Base-by-base conservation (phyloP, 1,140 invertebrate species). In the Aphelenchoides besseyi region DNA sequence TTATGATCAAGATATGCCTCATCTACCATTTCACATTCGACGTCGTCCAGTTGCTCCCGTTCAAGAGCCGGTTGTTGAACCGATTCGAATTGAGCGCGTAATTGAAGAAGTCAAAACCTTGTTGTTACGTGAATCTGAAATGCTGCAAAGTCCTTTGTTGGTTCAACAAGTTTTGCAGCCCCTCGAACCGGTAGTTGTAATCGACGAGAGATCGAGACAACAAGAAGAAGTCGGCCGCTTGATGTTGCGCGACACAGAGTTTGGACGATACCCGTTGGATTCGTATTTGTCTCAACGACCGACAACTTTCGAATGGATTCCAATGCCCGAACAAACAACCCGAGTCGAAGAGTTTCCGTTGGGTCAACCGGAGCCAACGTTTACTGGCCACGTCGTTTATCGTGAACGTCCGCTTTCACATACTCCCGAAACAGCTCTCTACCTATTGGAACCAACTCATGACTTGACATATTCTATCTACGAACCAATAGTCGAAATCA, bases 381-480 rank as follows among this genome's bases (percentile, higher is more conserved):
- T 23, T 23, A 48, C 23, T 23, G 41, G 41, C 41, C 41, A 48
- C 41, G 41, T 48, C 41, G 41, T 48, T 23, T 48, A 48, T 23
- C 41, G 41, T 23, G 12, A 12, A 12, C 41, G 41, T 23, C 41
- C 41, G 12, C 41, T 16, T 16, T 48, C 41, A 23, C 23, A 48
- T 23, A 61, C 59, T 1, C 59, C 59, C n/a, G 59, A 18, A n/a
- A 18, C n/a, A 18, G n/a, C 30, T 16, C 30, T 61, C n/a, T 16
- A 61, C 59, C n/a, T 61, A n/a, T 26, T 61, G n/a, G 59, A 61
- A 2, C 59, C 59, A 2, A 16, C n/a, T n/a, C n/a, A 18, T 36
- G 59, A 61, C n/a, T 26, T 61, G n/a, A n/a, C n/a, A 36, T 26
- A 61, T 36, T 61, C 59, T 1, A 29, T 61, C 2, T 61, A 61